Conservation (phyloP, 2,888 invertebrate species). For the Kryphioiulus occultus region DNA sequence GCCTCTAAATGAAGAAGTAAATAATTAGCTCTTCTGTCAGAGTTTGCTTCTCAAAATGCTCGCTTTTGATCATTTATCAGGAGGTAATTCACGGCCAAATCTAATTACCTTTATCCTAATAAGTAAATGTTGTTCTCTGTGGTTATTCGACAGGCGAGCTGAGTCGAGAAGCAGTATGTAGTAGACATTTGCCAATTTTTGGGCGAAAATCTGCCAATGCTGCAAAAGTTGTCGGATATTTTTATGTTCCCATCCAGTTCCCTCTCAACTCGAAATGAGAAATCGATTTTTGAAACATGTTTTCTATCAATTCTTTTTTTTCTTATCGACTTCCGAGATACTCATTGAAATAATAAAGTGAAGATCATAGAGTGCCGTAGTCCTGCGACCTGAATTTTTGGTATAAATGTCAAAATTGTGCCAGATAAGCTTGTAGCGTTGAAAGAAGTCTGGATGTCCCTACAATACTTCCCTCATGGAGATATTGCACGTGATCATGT, state of each 20-base stretch:
- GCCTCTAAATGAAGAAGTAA: not conserved
- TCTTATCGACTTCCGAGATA: not conserved
- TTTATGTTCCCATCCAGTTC: slow-evolving; percentile 29
- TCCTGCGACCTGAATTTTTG: not conserved
- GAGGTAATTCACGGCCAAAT: not conserved
- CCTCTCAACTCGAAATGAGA: slow-evolving; percentile 17
- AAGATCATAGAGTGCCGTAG: not conserved
- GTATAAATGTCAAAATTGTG: not conserved
- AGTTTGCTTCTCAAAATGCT: not conserved
- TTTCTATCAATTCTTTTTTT: slow-evolving; percentile 10
- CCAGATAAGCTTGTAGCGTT: not conserved
- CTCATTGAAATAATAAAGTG: slow-evolving; percentile 18
- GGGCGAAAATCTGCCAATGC: slow-evolving; percentile 16
- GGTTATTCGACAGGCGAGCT: not conserved
- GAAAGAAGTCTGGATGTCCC: not conserved
- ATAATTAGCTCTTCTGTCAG: not conserved
- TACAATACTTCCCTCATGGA: no score
- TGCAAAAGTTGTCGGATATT: slow-evolving; percentile 9
- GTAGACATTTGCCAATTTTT: not conserved
- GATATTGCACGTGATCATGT: no score
- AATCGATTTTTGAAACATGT: slow-evolving; percentile 39
- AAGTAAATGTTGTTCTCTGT: slow-evolving; percentile 1
- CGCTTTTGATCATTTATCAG: not conserved
- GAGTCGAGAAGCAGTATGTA: not conserved
- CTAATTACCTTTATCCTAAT: slow-evolving; percentile 12